Conservation (phyloP, 1,140 invertebrate genomes). For the Asbolus verrucosus region DNA sequence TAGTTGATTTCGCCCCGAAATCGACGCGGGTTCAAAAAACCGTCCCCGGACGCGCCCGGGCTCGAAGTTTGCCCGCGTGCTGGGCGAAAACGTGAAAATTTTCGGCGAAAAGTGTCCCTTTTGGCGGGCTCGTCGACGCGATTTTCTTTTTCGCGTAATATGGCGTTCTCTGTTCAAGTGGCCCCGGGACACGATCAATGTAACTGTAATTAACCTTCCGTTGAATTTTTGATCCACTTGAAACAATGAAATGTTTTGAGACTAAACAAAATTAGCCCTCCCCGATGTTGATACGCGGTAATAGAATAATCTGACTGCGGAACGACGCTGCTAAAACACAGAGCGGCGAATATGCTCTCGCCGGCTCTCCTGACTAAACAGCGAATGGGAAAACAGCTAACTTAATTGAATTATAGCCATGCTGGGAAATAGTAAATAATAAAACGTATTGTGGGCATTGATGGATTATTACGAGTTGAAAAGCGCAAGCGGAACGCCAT, state of each 20-base stretch:
- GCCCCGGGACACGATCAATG: slow-evolving; percentile 59
- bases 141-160: slow-evolving; percentile 45
- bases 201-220: slow-evolving; percentile 64
- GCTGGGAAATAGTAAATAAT: slow-evolving; percentile 53
- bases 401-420: slow-evolving; percentile 58
- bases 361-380: slow-evolving; percentile 47
- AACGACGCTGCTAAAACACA: slow-evolving; percentile 41
- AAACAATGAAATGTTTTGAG: slow-evolving; percentile 67
- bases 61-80: too few species aligned
- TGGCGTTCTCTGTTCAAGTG: not conserved
- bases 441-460: slow-evolving; percentile 50
- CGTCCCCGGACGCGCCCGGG: too few species aligned
- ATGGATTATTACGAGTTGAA: slow-evolving; percentile 47
- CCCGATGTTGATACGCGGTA: slow-evolving; percentile 66
- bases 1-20: not conserved
- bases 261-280: slow-evolving; percentile 66
- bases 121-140: not conserved
- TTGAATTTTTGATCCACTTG: slow-evolving; percentile 67
- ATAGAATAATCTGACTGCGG: slow-evolving; percentile 66
- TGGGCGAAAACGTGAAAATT: too few species aligned
- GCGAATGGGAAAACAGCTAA: slow-evolving; percentile 53
- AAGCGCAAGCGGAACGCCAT: too few species aligned
- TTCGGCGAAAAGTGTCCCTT: too few species aligned
- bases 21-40: not conserved
- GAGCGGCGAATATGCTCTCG: slow-evolving; percentile 1